Evolutionary conservation across 2,113 vertebrate species (phyloP), one percentile per base, ranked within the genome.

Genomic region (Verasper variegatus): DNA sequence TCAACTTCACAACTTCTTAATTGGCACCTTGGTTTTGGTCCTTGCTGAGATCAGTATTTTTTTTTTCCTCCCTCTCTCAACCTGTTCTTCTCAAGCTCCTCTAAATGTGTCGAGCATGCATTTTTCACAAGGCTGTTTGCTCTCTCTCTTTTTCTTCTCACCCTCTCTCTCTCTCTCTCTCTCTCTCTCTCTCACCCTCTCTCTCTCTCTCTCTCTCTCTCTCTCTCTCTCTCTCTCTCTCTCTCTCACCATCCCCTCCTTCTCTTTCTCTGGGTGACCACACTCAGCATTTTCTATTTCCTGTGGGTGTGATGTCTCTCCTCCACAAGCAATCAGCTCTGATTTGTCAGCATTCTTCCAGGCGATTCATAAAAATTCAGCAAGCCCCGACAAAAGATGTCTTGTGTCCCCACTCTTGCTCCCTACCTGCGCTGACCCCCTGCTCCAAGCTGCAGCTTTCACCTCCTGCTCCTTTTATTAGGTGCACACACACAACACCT

Each of bases 241-340:
- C 72, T 62, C 71, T 81, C 80, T 65, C 54, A 18, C 79, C 49
- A 76, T 88, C 77, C 66, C 79, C 84, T 83, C 77, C 85, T 83
- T 84, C 64, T 35, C 86, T 88, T 88, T 88, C 85, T 88, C 78
- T 79, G 89, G 88, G 88, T 89, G 90, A 88, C 91, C 51, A 86
- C 67, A 81, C 94, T 96, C 94, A 94, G 95, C 94, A 61, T 91
- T 96, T 96, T 95, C 91, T 94, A 71, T 94, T 87, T 94, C 89
- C 92, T 94, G 91, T 92, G 93, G 91, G 93, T 94, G 93, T 91
- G 90, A 93, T 94, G 93, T 94, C 92, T 93, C 88, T 92, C 87
- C 92, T 92, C 88, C 82, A 87, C 86, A 90, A 95, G 95, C 95
- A 94, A 92, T 86, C 92, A 94, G 93, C 93, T 92, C 94, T 94